These are phyloP conservation scores for Galaxea fascicularis DNA, from an alignment of 92 coral and sea anemone genomes.

Conservation along the genomic window DNA sequence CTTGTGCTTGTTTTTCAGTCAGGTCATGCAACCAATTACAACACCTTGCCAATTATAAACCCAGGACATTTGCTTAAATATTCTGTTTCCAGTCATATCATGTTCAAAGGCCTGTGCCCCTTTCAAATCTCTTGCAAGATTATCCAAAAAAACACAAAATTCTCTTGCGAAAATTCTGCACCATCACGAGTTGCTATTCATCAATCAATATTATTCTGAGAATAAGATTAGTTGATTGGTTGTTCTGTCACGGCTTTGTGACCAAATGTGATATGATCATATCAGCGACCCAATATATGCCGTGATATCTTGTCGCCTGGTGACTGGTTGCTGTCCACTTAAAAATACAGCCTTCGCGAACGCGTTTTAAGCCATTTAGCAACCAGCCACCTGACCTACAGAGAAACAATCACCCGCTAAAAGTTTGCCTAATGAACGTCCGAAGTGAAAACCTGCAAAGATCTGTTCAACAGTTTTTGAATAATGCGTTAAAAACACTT, in stretches of 20 bases:
- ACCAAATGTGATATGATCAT: constrained; percentile 23
- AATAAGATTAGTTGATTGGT: constrained; percentile 28
- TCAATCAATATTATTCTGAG: constrained; percentile 9
- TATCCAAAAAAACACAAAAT: not conserved
- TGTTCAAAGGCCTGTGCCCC: not conserved
- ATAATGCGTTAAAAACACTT: constrained; percentile 15
- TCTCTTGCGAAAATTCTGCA: not conserved
- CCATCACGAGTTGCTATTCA: constrained; percentile 9
- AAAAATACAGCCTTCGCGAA: constrained; percentile 23
- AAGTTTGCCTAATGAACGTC: not conserved
- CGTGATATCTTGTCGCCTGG: constrained; percentile 26
- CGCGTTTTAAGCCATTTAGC: constrained; percentile 1
- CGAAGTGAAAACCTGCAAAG: constrained; percentile 22
- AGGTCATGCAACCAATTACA: constrained; percentile 40
- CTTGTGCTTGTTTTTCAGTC: constrained; percentile 17
- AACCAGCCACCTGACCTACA: constrained; percentile 7
- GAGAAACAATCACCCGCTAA: constrained; percentile 1
- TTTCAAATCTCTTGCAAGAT: not conserved
- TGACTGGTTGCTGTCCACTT: constrained; percentile 29
- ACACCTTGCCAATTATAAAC: constrained; percentile 7
- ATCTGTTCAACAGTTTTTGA: not conserved
- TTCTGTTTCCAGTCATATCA: not conserved
- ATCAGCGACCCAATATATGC: constrained; percentile 32
- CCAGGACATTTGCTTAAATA: not conserved
- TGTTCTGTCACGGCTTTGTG: constrained; percentile 22